phyloP scores from a whole-genome alignment of 2,113 vertebrate genomes.

The Ailurus styani region DNA sequence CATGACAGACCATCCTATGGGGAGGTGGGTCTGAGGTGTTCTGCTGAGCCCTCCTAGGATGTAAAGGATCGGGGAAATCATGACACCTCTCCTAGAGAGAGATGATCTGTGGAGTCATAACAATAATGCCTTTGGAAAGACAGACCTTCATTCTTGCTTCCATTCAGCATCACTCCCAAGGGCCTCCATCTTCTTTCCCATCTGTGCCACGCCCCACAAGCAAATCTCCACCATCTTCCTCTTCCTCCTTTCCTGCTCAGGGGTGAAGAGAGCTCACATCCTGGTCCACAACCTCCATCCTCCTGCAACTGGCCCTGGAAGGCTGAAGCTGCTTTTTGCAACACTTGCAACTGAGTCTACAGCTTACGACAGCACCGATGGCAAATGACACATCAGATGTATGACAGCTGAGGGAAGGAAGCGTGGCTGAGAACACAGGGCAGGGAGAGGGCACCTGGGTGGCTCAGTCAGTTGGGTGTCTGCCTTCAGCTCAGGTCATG shows the following conservation, averaged over 20 bases:
- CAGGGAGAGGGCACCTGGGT: background rate
- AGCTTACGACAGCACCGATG: background rate
- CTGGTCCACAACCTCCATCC: no score
- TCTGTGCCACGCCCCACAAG: background rate
- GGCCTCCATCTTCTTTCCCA: background rate
- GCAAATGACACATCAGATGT: background rate
- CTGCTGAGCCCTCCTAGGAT: background rate
- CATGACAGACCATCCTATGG: background rate
- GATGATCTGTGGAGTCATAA: slow-evolving; percentile 46
- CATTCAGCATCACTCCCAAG: background rate
- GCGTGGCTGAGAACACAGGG: no score
- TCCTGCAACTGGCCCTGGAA: background rate
- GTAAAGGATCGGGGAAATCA: slow-evolving; percentile 55
- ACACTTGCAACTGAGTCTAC: background rate
- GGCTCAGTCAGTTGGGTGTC: no score
- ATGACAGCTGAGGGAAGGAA: background rate
- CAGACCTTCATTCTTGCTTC: background rate
- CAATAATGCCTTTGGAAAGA: background rate
- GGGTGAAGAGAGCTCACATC: background rate
- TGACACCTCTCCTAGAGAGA: background rate
- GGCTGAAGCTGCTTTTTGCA: background rate
- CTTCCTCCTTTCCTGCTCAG: background rate
- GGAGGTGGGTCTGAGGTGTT: slow-evolving; percentile 65
- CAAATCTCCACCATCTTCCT: background rate
- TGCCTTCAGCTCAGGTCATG: no score